Evolutionary conservation across 1,140 invertebrate genomes (phyloP).

Genomic region (Venturia canescens): DNA sequence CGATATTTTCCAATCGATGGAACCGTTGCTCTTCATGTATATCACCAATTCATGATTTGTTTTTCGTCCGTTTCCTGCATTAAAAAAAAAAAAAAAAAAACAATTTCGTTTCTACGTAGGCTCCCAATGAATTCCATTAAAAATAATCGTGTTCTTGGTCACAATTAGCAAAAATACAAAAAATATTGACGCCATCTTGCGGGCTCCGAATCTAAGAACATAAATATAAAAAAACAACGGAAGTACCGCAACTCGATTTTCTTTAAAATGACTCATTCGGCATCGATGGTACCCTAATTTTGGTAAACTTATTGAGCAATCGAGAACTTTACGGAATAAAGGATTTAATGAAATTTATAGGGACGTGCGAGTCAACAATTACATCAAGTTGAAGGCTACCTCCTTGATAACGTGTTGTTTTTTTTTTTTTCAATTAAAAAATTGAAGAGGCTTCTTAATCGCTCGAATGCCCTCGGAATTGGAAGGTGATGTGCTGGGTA

Average conservation of each 20-base stretch:
- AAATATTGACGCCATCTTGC: background rate
- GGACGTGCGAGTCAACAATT: background rate
- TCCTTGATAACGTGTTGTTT: background rate
- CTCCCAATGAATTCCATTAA: no score
- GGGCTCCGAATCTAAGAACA: background rate
- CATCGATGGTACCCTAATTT: no score
- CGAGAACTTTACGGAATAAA: background rate
- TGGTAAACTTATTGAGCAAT: background rate
- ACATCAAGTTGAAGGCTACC: background rate
- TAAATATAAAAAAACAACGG: background rate
- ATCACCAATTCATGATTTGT: no score
- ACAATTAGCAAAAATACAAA: background rate
- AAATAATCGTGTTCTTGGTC: background rate
- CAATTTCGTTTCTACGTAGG: no score
- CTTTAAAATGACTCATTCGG: no score
- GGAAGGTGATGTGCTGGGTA: conserved; percentile 7
- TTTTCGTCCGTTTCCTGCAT: no score
- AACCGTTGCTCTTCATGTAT: no score
- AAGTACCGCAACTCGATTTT: no score
- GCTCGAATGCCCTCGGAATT: background rate
- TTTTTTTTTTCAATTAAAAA: background rate
- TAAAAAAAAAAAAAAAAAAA: no score
- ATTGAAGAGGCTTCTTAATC: background rate
- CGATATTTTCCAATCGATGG: no score
- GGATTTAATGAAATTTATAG: background rate